Base-by-base conservation (phyloP, 2,797 vertebrate species). In the Florisuga fusca region DNA sequence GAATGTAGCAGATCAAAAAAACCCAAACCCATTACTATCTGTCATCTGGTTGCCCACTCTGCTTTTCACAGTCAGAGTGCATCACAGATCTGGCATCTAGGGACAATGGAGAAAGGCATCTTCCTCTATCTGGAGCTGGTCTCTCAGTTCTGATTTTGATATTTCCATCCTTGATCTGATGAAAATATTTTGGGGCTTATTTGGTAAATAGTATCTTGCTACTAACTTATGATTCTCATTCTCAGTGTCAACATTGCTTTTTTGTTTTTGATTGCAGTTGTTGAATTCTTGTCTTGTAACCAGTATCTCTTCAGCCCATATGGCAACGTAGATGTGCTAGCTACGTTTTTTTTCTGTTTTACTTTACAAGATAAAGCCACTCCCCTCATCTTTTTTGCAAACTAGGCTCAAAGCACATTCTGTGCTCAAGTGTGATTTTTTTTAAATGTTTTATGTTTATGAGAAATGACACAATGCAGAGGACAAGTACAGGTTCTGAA, bases 321-420 rank as follows among this genome's bases (percentile, higher is more conserved):
- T 66, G 82, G 66, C 72, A 87, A 87, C 18, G n/a, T 72, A 74
- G 48, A 92, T 85, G 84, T 91, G 54, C 48, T 90, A 92, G 50
- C 36, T 92, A 38, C 58, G 36, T 45, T 90, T 16, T 1, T 2
- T 7, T 6, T 19, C 41, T 8, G 7, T 82, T 94, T 90, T 80
- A 20, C 51, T 93, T 59, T 54, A 62, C n/a, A 69, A 88, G 73
- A 55, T 55, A 93, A 84, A 45, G 15, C 50, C 34, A 55, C 2
- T 16, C 27, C 33, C 21, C 29, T 63, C 33, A 91, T 78, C 34
- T 78, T 53, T 53, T 80, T 86, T 85, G 61, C 58, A 84, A 74
- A 78, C 72, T 50, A 26, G 80, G 45, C 61, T 73, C 18, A 50
- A 75, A 82, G 55, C 36, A 57, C 2, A 4, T 57, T 89, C 29